Percentiles rank a stretch among this genome's conserved stretches.
Conservation (phyloP, 2,797 vertebrate genomes). For the Crax fasciolata region DNA sequence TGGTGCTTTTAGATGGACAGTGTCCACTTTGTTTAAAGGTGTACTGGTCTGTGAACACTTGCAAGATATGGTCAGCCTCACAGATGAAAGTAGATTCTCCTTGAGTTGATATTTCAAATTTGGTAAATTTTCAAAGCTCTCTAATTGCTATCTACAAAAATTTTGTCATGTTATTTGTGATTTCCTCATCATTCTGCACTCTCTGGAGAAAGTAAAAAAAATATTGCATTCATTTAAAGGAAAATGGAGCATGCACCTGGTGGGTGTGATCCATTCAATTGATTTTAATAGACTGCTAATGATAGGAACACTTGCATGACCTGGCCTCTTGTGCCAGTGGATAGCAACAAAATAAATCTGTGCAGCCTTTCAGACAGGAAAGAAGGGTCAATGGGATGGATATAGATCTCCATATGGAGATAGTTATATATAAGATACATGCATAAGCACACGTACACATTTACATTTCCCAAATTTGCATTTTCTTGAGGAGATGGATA, state of each 20-base stretch:
- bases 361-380: not conserved
- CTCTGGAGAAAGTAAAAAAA: conserved; percentile 34
- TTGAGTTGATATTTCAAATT: not conserved
- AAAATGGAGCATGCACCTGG: conserved; percentile 46
- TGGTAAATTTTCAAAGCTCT: not conserved
- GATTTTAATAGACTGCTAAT: conserved; percentile 57
- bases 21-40: not conserved
- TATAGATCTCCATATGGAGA: not conserved
- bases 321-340: not conserved
- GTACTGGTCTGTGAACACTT: not conserved
- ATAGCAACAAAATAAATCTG: not conserved
- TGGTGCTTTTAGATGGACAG: not conserved
- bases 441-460: not conserved
- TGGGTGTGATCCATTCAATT: not conserved
- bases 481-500: not conserved
- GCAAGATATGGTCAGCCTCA: not conserved
- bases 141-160: not conserved
- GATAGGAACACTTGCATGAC: conserved; percentile 3
- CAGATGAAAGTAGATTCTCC: not conserved
- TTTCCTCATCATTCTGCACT: not conserved
- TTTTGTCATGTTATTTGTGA: not conserved
- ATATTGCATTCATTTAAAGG: not conserved
- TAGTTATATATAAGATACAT: not conserved
- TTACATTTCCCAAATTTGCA: not conserved
- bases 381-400: not conserved